Conservation (phyloP, 1,140 invertebrate genomes). For the Drosophila asahinai region DNA sequence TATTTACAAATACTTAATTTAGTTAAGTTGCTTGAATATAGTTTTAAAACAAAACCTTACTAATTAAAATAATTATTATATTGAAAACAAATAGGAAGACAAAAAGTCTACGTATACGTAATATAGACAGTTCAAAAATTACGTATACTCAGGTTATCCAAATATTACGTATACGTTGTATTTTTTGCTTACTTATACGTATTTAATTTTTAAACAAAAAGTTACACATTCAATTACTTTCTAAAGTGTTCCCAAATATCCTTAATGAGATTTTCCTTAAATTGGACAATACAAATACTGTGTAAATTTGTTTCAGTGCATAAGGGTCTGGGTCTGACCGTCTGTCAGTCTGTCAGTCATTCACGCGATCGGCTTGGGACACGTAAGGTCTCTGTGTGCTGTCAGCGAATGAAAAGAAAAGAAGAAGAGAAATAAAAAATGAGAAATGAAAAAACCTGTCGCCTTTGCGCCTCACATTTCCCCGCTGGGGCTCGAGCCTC, state of each 20-base stretch:
- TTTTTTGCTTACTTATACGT: background rate
- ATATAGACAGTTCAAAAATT: background rate
- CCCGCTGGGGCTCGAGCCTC: conserved; percentile 38
- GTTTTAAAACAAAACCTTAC: no score
- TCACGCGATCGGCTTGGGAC: conserved; percentile 29
- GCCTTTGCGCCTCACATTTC: conserved; percentile 44
- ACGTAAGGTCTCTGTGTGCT: conserved; percentile 41
- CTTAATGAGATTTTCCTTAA: no score
- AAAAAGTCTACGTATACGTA: background rate
- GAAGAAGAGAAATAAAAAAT: conserved; percentile 16
- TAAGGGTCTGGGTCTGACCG: conserved; percentile 23
- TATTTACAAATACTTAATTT: no score
- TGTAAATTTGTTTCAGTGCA: conserved; percentile 9
- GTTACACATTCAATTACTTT: no score
- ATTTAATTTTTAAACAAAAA: no score
- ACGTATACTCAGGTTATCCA: background rate
- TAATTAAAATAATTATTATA: no score
- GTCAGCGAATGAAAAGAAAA: conserved; percentile 31
- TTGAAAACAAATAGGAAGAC: no score
- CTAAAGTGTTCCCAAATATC: no score
- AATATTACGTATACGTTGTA: background rate
- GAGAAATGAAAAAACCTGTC: conserved; percentile 47
- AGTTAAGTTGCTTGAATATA: no score
- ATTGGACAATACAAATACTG: no score
- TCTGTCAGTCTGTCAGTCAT: conserved; percentile 28